phyloP scores from a whole-genome alignment of 2,113 vertebrate genomes.

The Datnioides undecimradiatus region DNA sequence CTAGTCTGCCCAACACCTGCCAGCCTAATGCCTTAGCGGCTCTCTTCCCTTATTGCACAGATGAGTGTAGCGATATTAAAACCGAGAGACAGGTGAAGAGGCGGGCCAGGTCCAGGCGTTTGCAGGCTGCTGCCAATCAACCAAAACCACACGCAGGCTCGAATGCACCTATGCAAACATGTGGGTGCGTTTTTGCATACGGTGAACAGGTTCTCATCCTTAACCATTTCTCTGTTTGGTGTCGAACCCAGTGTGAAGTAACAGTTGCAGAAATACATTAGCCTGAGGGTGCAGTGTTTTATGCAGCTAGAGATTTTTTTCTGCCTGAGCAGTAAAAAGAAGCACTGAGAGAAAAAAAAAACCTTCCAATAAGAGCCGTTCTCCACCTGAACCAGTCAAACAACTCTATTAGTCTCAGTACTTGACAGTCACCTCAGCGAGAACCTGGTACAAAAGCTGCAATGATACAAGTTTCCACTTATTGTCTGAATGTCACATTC shows the following conservation, averaged over 20 bases:
- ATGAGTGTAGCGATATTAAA: conserved; percentile 48
- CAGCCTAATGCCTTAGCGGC: conserved; percentile 3
- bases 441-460: conserved; percentile 30
- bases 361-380: conserved; percentile 8
- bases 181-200: conserved; percentile 52
- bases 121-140: conserved; percentile 27
- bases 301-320: conserved; percentile 67
- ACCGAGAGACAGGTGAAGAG: conserved; percentile 36
- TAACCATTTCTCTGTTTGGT: conserved; percentile 36
- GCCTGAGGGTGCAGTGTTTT: conserved; percentile 74
- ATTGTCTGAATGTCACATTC: not conserved
- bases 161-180: conserved; percentile 55
- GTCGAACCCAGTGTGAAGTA: conserved; percentile 22
- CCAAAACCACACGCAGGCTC: conserved; percentile 8
- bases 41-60: conserved; percentile 28
- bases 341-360: conserved; percentile 25
- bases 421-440: conserved; percentile 16
- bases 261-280: conserved; percentile 73
- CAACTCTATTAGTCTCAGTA: conserved; percentile 43
- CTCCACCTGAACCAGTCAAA: conserved; percentile 61
- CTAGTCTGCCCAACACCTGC: conserved; percentile 50
- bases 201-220: conserved; percentile 47
- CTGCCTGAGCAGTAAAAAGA: conserved; percentile 31
- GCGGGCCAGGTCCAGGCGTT: not conserved
- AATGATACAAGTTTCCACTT: conserved; percentile 28